A percentile compares a stretch with the other conserved stretches of the same genome.
Conservation (phyloP, 2,888 invertebrate genomes). For the Pseudococcus longispinus region DNA sequence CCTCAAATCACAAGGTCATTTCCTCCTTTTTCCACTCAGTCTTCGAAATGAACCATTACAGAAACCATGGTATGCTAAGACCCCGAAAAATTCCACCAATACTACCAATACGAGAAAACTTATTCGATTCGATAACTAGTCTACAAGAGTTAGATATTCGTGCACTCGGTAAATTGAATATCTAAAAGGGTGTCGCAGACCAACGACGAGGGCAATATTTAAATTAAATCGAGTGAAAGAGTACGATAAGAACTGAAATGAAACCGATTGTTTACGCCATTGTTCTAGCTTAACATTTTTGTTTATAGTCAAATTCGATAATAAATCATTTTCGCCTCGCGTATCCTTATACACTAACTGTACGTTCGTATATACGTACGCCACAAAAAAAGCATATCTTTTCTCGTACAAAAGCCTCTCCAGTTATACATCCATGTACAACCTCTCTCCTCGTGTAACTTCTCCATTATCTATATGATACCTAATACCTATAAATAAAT, state of each 20-base stretch:
- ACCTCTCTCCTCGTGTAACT: not conserved
- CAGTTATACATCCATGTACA: not conserved
- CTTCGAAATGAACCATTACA: not conserved
- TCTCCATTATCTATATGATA: not conserved
- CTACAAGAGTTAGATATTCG: not conserved
- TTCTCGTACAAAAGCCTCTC: not conserved
- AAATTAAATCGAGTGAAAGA: constrained; percentile 61
- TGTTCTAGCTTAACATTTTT: constrained; percentile 42
- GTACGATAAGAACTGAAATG: constrained; percentile 58
- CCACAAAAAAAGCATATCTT: not conserved
- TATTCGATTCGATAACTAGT: not conserved
- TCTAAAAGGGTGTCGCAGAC: constrained; percentile 18
- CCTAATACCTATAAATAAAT: not conserved
- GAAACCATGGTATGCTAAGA: not conserved
- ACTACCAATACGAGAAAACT: not conserved
- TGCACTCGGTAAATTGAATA: not conserved
- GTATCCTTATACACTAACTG: not conserved
- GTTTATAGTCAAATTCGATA: constrained; percentile 50
- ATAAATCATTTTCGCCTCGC: not conserved
- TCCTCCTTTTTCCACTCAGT: not conserved
- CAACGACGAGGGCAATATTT: constrained; percentile 59
- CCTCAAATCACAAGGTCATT: not conserved
- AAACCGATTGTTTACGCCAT: constrained; percentile 57
- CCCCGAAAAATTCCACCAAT: not conserved
- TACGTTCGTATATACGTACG: not conserved